Evolutionary conservation across 2,888 invertebrate genomes (phyloP).

Genomic region (Sceliomorpha sp.): DNA sequence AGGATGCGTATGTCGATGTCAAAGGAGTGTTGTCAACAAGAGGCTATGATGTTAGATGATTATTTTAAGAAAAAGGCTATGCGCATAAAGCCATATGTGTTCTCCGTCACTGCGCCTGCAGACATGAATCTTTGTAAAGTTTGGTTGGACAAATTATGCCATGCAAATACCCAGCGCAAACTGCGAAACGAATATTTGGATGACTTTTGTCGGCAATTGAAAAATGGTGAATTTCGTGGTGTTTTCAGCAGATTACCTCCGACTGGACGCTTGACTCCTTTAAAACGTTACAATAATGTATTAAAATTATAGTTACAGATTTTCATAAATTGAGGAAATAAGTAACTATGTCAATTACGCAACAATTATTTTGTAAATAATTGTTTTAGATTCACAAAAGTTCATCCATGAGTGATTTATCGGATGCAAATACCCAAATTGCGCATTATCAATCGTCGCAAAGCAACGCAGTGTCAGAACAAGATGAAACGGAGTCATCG

Average conservation of each 20-base stretch:
- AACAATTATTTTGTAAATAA: no score
- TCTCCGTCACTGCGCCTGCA: slow-evolving; percentile 55
- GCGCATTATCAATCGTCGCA: no score
- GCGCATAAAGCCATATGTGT: slow-evolving; percentile 62
- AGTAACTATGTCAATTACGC: no score
- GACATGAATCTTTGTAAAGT: slow-evolving; percentile 64
- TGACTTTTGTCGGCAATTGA: slow-evolving; percentile 67
- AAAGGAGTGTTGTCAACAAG: slow-evolving; percentile 62
- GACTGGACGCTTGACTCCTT: slow-evolving; percentile 59
- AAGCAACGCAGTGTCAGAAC: no score
- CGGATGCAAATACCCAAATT: no score
- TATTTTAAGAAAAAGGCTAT: slow-evolving; percentile 65
- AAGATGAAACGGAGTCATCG: no score
- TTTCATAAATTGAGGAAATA: no score
- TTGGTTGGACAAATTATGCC: slow-evolving; percentile 72
- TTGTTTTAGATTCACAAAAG: no score
- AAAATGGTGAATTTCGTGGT: slow-evolving; percentile 60
- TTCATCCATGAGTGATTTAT: no score
- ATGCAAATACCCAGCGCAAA: slow-evolving; percentile 61
- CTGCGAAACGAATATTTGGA: slow-evolving; percentile 72
- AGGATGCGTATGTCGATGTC: slow-evolving; percentile 59
- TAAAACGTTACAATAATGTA: slow-evolving; percentile 61
- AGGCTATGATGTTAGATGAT: slow-evolving; percentile 66
- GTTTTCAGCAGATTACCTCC: slow-evolving; percentile 67
- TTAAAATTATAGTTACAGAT: slow-evolving; percentile 12